Evolutionary conservation across 2,113 vertebrate genomes (phyloP), one percentile per base, ranked within the genome.

Genomic region (Spea bombifrons): DNA sequence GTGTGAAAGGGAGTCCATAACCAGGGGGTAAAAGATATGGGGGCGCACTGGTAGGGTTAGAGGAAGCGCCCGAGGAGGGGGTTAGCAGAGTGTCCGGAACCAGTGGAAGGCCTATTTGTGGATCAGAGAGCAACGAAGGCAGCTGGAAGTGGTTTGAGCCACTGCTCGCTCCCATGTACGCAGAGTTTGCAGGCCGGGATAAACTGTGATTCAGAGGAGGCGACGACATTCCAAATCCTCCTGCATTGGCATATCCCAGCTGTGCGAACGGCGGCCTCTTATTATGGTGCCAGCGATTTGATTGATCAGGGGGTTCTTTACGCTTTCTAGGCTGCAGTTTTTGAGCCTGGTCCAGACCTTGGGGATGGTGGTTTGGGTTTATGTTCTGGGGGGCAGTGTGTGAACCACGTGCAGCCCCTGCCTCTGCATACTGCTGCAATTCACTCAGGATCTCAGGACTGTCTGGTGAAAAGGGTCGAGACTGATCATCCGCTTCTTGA

Each of bases 381-480:
- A 50, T 61, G 85, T 84, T 3, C 81, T 85, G 87, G 43, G 93
- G 85, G 57, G 94, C 89, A 47, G 86, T 88, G 4, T 73, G 76
- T 8, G 90, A 78, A 75, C 90, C 87, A 0, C 92, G 89, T 43
- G 92, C 89, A 0, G 91, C 90, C 0, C 94, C 86, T 3, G 92
- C 90, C 63, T 93, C 90, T 0, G 94, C 89, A 5, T 95, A 99
- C 87, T 92, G 93, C 86, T 94, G 94, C 87, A 98, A 90, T 88
- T 98, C 96, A 0, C 92, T 88, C 85, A 98, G 92, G 82, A 99
- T 95, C 86, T 97, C 94, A 0, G 96, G 94, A 84, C 95, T 96
- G 85, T 95, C 90, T 0, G 96, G 96, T 80, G 96, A 95, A 75
- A 95, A 90, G 3, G 93, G 89, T 59, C 86, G 92, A 73, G 92